Conservation (phyloP, 2,888 invertebrate genomes). For the Eilema griseolum region DNA sequence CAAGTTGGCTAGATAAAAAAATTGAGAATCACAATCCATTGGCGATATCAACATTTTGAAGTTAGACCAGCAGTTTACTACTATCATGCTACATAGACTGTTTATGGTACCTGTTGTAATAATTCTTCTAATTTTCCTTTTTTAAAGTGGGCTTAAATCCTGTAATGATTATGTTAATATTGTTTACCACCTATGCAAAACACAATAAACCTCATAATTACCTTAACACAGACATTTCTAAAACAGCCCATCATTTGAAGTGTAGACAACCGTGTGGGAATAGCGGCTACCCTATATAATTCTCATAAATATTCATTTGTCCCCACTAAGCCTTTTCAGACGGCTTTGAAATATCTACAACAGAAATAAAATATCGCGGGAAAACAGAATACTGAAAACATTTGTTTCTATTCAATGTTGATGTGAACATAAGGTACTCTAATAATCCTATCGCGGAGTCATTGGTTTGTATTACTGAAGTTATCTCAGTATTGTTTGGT, state of each 20-base stretch:
- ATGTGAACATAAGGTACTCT: neutral
- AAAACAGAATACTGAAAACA: constrained; percentile 1
- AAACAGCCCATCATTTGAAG: constrained; percentile 26
- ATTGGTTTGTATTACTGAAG: neutral
- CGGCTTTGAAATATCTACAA: constrained; percentile 39
- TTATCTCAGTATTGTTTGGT: neutral
- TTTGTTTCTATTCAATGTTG: constrained; percentile 7
- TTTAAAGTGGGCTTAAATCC: neutral
- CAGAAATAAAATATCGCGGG: constrained; percentile 7
- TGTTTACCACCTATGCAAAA: neutral
- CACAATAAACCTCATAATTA: constrained; percentile 21
- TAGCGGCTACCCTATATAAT: constrained; percentile 30
- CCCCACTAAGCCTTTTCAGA: constrained; percentile 39
- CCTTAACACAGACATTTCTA: constrained; percentile 19
- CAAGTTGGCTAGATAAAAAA: no score
- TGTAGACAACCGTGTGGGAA: constrained; percentile 32
- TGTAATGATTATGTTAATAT: neutral
- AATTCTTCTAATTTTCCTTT: no score
- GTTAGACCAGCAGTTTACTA: no score
- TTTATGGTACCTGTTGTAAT: no score
- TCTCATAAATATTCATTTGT: constrained; percentile 47
- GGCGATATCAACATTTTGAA: no score
- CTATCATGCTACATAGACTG: no score
- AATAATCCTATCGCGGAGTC: neutral
- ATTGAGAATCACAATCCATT: no score